Conservation (phyloP, 2,888 invertebrate genomes). For the Crematogaster levior region DNA sequence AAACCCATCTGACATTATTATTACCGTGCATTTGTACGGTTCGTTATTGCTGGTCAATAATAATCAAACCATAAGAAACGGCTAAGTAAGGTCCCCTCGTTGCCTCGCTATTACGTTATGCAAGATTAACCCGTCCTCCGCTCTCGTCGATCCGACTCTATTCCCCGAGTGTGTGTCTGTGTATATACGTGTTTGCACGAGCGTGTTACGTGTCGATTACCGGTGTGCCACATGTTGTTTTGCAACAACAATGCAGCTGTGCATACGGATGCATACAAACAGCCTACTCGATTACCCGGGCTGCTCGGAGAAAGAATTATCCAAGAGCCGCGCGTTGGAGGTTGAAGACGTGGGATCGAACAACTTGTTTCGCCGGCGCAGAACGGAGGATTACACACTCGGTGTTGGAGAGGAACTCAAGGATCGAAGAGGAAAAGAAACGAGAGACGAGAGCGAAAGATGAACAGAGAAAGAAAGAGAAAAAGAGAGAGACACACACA, state of each 20-base stretch:
- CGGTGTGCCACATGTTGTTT: slow-evolving; percentile 68
- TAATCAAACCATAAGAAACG: slow-evolving; percentile 59
- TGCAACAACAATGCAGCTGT: slow-evolving; percentile 78
- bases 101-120: slow-evolving; percentile 67
- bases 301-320: slow-evolving; percentile 64
- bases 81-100: slow-evolving; percentile 56
- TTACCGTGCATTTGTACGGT: slow-evolving; percentile 60
- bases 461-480: slow-evolving; percentile 1
- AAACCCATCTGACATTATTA: slow-evolving; percentile 65
- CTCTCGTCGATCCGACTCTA: slow-evolving; percentile 36
- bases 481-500: slow-evolving; percentile 17
- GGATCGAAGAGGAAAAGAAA: slow-evolving; percentile 43
- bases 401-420: slow-evolving; percentile 26
- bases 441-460: slow-evolving; percentile 40
- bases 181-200: background rate
- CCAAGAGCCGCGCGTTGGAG: slow-evolving; percentile 72
- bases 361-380: slow-evolving; percentile 53
- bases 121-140: slow-evolving; percentile 69
- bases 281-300: slow-evolving; percentile 59
- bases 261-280: slow-evolving; percentile 71
- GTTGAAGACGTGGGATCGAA: slow-evolving; percentile 75
- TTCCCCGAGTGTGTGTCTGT: slow-evolving; percentile 6
- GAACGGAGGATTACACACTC: slow-evolving; percentile 45
- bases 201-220: slow-evolving; percentile 73
- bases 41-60: slow-evolving; percentile 61